Conservation (phyloP, 2,888 invertebrate genomes). For the Dolichopus griseipennis region DNA sequence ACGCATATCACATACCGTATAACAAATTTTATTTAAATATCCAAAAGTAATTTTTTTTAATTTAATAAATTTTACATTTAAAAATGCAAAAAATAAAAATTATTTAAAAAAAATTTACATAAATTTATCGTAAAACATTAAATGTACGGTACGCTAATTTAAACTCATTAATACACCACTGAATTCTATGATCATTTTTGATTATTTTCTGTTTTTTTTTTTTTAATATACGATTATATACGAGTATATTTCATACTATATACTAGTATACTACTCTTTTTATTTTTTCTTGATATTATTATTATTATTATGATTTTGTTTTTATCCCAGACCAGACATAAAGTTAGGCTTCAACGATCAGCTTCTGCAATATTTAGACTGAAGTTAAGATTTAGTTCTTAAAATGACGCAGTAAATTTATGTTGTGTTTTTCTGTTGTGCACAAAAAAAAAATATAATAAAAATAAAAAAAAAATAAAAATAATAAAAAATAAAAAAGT, state of each 20-base stretch:
- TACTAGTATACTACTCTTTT: too few species aligned
- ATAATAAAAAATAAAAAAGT: not conserved
- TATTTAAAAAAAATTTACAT: too few species aligned
- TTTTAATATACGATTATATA: not conserved
- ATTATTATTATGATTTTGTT: too few species aligned
- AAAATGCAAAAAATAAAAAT: too few species aligned
- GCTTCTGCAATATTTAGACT: conserved; percentile 6
- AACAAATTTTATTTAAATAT: too few species aligned
- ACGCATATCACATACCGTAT: too few species aligned
- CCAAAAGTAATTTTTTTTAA: too few species aligned
- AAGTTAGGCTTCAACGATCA: conserved; percentile 3
- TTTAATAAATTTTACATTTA: too few species aligned
- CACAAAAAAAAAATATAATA: not conserved
- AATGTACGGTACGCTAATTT: too few species aligned
- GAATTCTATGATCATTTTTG: not conserved
- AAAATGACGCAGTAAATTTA: conserved; percentile 6
- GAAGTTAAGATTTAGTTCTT: conserved; percentile 6
- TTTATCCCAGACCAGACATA: not conserved
- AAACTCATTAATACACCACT: not conserved
- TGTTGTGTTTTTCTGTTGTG: not conserved
- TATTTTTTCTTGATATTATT: too few species aligned
- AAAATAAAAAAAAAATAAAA: too few species aligned
- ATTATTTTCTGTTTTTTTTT: not conserved
- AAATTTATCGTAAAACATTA: too few species aligned
- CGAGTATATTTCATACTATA: not conserved